phyloP scores from a whole-genome alignment of 1,140 invertebrate genomes.

The Globodera rostochiensis region DNA sequence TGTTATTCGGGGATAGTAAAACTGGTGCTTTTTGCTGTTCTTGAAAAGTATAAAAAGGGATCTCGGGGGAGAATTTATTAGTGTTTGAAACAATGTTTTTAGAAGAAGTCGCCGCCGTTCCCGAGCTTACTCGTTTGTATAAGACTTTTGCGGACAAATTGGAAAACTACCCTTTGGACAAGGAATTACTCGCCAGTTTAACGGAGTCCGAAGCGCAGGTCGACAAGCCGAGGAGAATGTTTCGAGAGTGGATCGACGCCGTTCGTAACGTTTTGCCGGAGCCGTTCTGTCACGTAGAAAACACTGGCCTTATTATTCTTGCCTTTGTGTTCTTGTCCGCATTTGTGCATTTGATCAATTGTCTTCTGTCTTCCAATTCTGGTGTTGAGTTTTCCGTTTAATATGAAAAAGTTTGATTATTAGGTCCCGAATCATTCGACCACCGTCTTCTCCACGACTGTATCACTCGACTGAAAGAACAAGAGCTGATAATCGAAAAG shows the following conservation, averaged over 20 bases:
- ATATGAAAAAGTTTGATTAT: slow-evolving; percentile 19
- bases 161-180: slow-evolving; percentile 5
- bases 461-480: slow-evolving; percentile 39
- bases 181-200: slow-evolving; percentile 9
- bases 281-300: slow-evolving; percentile 32
- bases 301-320: slow-evolving; percentile 34
- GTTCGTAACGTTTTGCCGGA: slow-evolving; percentile 19
- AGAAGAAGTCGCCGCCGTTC: slow-evolving; percentile 14
- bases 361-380: slow-evolving; percentile 20
- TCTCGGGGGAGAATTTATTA: too few species aligned
- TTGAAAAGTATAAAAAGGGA: background rate
- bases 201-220: background rate
- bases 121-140: slow-evolving; percentile 11
- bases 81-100: background rate
- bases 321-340: slow-evolving; percentile 19
- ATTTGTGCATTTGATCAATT: slow-evolving; percentile 37
- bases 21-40: background rate
- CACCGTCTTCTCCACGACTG: slow-evolving; percentile 35
- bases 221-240: background rate
- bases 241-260: slow-evolving; percentile 13
- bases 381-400: background rate
- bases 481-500: slow-evolving; percentile 31
- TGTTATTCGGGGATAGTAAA: background rate
- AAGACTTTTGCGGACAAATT: background rate
- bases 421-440: slow-evolving; percentile 29